Evolutionary conservation across 2,797 vertebrate species (phyloP), one percentile per base, ranked within the genome.

Genomic region (Otus scops): DNA sequence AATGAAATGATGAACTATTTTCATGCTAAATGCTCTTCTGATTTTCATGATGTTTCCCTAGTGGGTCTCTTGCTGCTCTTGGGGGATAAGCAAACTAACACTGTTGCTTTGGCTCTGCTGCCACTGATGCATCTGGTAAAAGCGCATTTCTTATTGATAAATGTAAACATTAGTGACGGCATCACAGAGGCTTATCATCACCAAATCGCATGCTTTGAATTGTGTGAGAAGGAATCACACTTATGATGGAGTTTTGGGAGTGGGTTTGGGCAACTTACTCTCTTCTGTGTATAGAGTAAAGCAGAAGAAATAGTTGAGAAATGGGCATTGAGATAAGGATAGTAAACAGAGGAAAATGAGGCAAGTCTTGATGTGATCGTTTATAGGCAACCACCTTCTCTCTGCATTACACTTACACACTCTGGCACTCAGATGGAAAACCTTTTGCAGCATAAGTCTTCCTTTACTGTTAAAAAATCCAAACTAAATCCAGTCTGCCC

Each of bases 91-190:
- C 27, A 36, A 47, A 39, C 39, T 73, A 28, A 27, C 3, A 0
- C 9, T 70, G 61, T 13, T 14, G 51, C 51, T 68, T 53, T 85
- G 39, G 43, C 36, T 67, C 43, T 36, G 26, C 76, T 83, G 43
- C 48, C 34, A 34, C 2, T 19, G 68, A 26, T 45, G 34, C 18
- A 38, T 63, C 34, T 86, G 54, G 21, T 34, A 64, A 84, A 65
- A 70, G 9, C 53, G 24, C 5, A 2, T 86, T 75, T 85, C 26
- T 64, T 50, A 9, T 0, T 24, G 30, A 22, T 17, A 34, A 18
- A 3, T 0, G 1, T 18, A n/a, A 50, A 51, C 41, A 47, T 61
- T 0, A 38, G 30, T 50, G 36, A 5, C 4, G 4, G 23, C 16
- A 11, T 68, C 14, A 19, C 11, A 59, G 59, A 51, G 34, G 4